These are phyloP conservation scores for Pogonus chalceus DNA, from an alignment of 1,140 invertebrate species.

Conservation along the genomic window DNA sequence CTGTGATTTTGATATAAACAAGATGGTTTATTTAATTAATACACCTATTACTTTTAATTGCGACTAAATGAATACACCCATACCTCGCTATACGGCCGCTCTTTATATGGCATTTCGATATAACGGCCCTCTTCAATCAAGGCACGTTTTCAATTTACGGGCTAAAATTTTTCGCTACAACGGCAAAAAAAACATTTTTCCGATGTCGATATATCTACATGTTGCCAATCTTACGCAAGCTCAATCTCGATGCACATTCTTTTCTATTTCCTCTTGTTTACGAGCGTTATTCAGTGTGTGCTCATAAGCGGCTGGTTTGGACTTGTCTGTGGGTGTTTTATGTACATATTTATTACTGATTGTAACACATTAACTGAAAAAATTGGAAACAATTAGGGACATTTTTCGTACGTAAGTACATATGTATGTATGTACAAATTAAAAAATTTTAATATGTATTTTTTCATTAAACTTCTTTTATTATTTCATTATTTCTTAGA, in stretches of 20 bases:
- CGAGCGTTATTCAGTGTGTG: background rate
- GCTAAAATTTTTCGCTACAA: background rate
- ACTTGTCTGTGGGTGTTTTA: background rate
- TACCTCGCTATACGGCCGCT: background rate
- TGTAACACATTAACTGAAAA: background rate
- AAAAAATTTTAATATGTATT: background rate
- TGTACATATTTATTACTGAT: background rate
- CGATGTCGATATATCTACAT: background rate
- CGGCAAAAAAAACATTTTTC: background rate
- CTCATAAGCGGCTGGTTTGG: background rate
- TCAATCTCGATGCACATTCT: background rate
- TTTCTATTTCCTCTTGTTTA: background rate
- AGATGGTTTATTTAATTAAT: too few relatives aligned
- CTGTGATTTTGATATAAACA: too few relatives aligned
- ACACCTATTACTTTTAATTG: too few relatives aligned
- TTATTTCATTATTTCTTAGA: background rate
- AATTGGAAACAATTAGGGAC: background rate
- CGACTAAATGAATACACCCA: too few relatives aligned
- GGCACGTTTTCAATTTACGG: background rate
- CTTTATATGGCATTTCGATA: background rate
- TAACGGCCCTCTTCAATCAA: background rate
- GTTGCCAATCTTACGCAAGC: background rate
- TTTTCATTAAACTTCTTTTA: background rate
- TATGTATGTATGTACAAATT: background rate
- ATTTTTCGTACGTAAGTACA: background rate